Evolutionary conservation across 2,797 vertebrate genomes (phyloP).

Genomic region (Halcyon chelicuti): DNA sequence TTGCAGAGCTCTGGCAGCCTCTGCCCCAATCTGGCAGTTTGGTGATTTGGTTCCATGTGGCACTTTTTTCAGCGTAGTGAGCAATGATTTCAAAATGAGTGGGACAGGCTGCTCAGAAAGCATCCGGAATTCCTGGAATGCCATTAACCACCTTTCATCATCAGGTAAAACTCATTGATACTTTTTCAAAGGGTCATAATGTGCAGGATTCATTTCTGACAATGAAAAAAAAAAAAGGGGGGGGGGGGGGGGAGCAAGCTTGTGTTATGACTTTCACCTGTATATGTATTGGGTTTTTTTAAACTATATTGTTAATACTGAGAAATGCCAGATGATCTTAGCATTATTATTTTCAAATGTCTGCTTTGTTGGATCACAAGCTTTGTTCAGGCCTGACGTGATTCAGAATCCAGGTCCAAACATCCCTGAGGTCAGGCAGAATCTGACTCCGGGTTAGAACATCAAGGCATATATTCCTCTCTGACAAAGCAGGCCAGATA

Average conservation of each 20-base stretch:
- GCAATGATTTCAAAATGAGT: constrained; percentile 86
- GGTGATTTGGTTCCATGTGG: constrained; percentile 89
- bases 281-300: not conserved
- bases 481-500: not conserved
- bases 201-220: not conserved
- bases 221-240: too few relatives aligned
- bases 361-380: not conserved
- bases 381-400: not conserved
- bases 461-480: not conserved
- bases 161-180: constrained; percentile 77
- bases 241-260: too few relatives aligned
- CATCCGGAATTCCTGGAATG: constrained; percentile 90
- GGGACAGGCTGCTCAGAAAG: constrained; percentile 86
- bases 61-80: constrained; percentile 88
- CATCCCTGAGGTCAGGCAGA: not conserved
- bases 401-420: not conserved
- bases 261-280: not conserved
- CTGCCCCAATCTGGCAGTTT: constrained; percentile 97
- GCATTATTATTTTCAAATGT: not conserved
- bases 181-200: not conserved
- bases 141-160: constrained; percentile 84
- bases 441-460: not conserved
- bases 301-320: not conserved
- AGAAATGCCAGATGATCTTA: not conserved
- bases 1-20: constrained; percentile 91